A percentile compares a stretch with the other conserved stretches of the same genome.
Conservation (phyloP, 2,113 vertebrate species). For the Nanorana parkeri region DNA sequence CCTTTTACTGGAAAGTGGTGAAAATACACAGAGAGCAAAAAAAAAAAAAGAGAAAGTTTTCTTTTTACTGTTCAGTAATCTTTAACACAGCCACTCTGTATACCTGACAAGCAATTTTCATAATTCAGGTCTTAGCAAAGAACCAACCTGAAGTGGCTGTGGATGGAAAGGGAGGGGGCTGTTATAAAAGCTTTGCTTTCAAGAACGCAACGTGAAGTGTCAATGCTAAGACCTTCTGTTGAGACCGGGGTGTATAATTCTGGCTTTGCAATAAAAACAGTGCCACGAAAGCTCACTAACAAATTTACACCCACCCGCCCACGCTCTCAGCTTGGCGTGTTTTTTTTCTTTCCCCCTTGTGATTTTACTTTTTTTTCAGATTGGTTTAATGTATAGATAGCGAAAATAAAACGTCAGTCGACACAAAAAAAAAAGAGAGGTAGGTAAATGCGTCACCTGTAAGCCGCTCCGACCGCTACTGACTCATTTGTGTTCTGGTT, state of each 20-base stretch:
- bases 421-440: constrained; percentile 45
- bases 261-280: constrained; percentile 60
- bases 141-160: constrained; percentile 67
- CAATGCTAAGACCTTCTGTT: constrained; percentile 59
- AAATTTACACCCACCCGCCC: constrained; percentile 56
- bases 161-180: constrained; percentile 59
- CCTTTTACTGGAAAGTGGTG: constrained; percentile 83
- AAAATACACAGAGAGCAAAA: constrained; percentile 66
- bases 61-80: constrained; percentile 78
- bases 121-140: constrained; percentile 77
- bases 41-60: constrained; percentile 71
- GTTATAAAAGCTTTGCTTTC: constrained; percentile 64
- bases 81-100: constrained; percentile 76
- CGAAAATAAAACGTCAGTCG: constrained; percentile 57
- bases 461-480: constrained; percentile 57
- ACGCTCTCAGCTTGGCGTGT: constrained; percentile 25
- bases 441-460: constrained; percentile 58
- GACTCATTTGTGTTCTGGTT: too few relatives aligned
- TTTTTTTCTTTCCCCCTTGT: constrained; percentile 38
- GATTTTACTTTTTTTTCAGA: constrained; percentile 55
- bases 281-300: constrained; percentile 39
- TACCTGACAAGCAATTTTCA: constrained; percentile 78
- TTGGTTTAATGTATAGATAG: constrained; percentile 68
- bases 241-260: constrained; percentile 63
- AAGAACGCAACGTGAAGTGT: constrained; percentile 55